Conservation (phyloP, 2,797 vertebrate species). For the Malacoraja senta region DNA sequence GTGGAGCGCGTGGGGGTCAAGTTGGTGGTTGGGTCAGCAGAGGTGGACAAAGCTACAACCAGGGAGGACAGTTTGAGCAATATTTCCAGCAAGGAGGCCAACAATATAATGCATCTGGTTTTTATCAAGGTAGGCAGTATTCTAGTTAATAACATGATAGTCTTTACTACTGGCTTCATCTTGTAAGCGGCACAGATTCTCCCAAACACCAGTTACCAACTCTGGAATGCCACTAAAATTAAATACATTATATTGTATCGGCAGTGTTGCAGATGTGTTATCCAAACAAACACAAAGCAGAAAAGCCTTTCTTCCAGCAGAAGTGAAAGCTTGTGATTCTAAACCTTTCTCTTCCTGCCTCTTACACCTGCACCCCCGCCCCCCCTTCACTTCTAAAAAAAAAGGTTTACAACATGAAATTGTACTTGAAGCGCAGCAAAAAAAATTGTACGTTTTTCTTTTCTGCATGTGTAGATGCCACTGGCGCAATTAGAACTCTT, state of each 20-base stretch:
- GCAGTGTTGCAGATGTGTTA: constrained; percentile 32
- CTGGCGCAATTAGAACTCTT: constrained; percentile 54
- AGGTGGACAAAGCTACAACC: constrained; percentile 84
- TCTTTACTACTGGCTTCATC: constrained; percentile 6
- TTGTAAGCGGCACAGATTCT: not conserved
- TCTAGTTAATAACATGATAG: constrained; percentile 68
- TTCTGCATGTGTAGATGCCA: constrained; percentile 58
- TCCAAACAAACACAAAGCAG: constrained; percentile 9
- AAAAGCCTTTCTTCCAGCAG: not conserved
- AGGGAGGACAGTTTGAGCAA: constrained; percentile 95
- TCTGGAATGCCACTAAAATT: constrained; percentile 31
- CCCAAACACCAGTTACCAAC: constrained; percentile 23
- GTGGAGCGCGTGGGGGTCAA: constrained; percentile 65
- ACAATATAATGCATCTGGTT: constrained; percentile 88
- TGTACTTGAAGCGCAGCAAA: constrained; percentile 35
- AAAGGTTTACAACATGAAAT: constrained; percentile 17
- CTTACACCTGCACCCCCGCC: not conserved
- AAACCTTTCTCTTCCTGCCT: not conserved
- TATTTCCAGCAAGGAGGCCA: constrained; percentile 96
- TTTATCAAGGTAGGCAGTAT: constrained; percentile 85
- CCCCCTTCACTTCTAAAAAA: not conserved
- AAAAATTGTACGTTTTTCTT: constrained; percentile 43
- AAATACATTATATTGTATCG: constrained; percentile 19
- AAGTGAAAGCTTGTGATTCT: constrained; percentile 27
- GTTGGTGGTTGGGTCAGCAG: constrained; percentile 83